Percentiles rank a stretch among this genome's conserved stretches.
Evolutionary conservation across 1,140 invertebrate genomes (phyloP).

Genomic region (Zaprionus africanus): DNA sequence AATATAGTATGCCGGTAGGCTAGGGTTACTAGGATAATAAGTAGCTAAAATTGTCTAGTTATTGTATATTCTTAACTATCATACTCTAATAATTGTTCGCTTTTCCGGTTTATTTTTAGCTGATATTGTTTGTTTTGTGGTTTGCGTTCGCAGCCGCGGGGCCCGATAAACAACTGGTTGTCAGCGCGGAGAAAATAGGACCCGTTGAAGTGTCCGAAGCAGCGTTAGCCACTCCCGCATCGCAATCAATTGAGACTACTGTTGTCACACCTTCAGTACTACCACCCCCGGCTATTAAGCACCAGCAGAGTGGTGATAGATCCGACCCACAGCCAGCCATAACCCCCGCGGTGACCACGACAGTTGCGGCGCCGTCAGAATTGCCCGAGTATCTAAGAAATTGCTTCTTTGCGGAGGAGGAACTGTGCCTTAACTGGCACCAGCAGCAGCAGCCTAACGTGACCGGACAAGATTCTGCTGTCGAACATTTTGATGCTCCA

Average conservation of each 20-base stretch:
- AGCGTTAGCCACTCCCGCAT: not conserved
- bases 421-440: conserved; percentile 61
- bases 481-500: conserved; percentile 3
- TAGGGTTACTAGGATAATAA: not conserved
- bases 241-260: conserved; percentile 1
- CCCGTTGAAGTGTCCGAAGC: not conserved
- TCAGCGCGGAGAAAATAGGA: not conserved
- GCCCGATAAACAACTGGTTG: conserved; percentile 34
- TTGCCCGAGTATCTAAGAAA: conserved; percentile 68
- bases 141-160: conserved; percentile 45
- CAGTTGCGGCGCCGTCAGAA: conserved; percentile 22
- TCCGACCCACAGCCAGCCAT: not conserved
- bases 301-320: not conserved
- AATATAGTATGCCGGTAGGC: not conserved
- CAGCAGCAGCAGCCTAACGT: conserved; percentile 30
- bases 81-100: not conserved
- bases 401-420: conserved; percentile 76
- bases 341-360: conserved; percentile 31
- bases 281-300: not conserved
- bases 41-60: not conserved
- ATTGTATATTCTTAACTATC: not conserved
- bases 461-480: not conserved
- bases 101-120: not conserved
- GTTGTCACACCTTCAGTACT: not conserved
- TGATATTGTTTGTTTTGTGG: conserved; percentile 42